A percentile compares a stretch with the other conserved stretches of the same genome.
phyloP scores from a whole-genome alignment of 2,888 invertebrate genomes.

The Dolomedes plantarius region DNA sequence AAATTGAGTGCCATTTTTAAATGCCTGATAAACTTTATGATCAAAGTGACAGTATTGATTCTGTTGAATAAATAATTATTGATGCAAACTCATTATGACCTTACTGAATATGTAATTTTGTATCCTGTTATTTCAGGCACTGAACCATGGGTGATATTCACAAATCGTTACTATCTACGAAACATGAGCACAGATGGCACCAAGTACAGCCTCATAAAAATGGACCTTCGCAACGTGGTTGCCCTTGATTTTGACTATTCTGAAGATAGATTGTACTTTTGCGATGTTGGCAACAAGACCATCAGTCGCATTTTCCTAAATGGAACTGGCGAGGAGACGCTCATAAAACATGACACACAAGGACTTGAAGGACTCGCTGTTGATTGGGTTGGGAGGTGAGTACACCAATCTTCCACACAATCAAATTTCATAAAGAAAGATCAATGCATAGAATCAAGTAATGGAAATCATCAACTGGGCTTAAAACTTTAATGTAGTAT shows the following conservation, averaged over 20 bases:
- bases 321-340: slow-evolving; percentile 84
- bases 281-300: slow-evolving; percentile 96
- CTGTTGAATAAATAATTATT: too few species aligned
- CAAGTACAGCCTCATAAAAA: slow-evolving; percentile 90
- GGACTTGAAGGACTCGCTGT: slow-evolving; percentile 98
- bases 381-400: slow-evolving; percentile 89
- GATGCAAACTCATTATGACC: too few species aligned
- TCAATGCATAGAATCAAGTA: too few species aligned
- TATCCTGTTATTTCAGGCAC: too few species aligned
- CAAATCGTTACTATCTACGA: slow-evolving; percentile 97
- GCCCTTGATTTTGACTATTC: slow-evolving; percentile 94
- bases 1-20: too few species aligned
- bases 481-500: too few species aligned
- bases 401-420: too few species aligned
- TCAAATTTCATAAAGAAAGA: too few species aligned
- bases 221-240: slow-evolving; percentile 96
- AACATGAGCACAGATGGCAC: slow-evolving; percentile 94
- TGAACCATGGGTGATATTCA: slow-evolving; percentile 91
- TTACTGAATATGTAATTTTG: too few species aligned
- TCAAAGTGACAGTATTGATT: too few species aligned
- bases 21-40: too few species aligned
- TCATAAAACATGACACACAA: slow-evolving; percentile 94
- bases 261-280: slow-evolving; percentile 92
- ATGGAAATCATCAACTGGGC: too few species aligned
- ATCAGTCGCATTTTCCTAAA: slow-evolving; percentile 84